Evolutionary conservation across 2,797 vertebrate genomes (phyloP).

Genomic region (Smutsia gigantea): DNA sequence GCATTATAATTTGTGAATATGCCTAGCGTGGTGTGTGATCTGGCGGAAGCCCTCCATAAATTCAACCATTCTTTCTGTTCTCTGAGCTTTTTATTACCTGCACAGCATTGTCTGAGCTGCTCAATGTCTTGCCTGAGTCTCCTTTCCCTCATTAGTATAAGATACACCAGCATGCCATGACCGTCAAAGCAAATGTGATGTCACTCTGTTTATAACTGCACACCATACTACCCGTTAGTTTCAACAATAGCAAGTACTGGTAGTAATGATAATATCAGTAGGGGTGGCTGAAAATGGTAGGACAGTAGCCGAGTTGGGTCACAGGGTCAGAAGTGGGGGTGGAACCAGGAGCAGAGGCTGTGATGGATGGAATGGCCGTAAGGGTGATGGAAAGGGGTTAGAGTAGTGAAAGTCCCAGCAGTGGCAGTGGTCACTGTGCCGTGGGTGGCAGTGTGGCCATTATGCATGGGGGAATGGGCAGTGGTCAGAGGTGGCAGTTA

Average conservation of each 20-base stretch:
- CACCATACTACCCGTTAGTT: not conserved
- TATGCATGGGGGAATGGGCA: no score
- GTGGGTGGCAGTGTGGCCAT: fast-evolving
- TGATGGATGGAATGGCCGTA: not conserved
- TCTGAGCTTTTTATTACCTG: not conserved
- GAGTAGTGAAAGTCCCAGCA: not conserved
- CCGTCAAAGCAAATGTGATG: not conserved
- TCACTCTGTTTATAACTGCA: not conserved
- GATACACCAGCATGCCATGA: not conserved
- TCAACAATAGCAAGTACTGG: not conserved
- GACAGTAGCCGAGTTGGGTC: not conserved
- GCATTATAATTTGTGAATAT: not conserved
- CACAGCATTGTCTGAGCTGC: not conserved
- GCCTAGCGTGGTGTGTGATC: not conserved
- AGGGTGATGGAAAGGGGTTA: no score
- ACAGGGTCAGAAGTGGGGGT: not conserved
- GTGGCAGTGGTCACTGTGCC: not conserved
- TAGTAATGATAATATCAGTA: not conserved
- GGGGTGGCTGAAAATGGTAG: not conserved
- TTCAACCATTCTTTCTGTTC: not conserved
- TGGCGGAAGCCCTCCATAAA: not conserved
- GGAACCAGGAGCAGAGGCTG: not conserved
- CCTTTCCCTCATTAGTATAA: not conserved
- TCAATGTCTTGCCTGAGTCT: not conserved
- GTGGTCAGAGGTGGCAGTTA: not conserved